A percentile compares a stretch with the other conserved stretches of the same genome.
phyloP scores from a whole-genome alignment of 2,113 vertebrate species.

The Cynopterus brachyotis region DNA sequence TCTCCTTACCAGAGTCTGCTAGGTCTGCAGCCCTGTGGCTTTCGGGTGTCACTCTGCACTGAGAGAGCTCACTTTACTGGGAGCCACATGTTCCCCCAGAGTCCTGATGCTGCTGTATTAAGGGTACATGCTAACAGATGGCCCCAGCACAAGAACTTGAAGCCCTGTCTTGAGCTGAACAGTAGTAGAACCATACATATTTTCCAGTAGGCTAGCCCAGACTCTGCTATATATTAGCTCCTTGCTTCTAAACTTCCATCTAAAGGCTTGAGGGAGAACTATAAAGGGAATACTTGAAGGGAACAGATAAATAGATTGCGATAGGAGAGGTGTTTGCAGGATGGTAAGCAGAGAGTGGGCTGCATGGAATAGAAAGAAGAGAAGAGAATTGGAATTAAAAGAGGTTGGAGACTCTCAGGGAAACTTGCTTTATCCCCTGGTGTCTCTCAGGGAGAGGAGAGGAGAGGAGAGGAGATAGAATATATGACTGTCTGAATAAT shows the following conservation, averaged over 20 bases:
- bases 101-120: conserved; percentile 85
- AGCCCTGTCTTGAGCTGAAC: conserved; percentile 86
- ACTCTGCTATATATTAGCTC: conserved; percentile 77
- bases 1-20: conserved; percentile 87
- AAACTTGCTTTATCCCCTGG: not conserved
- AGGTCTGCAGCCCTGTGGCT: conserved; percentile 82
- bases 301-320: not conserved
- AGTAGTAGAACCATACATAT: conserved; percentile 90
- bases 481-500: conserved; percentile 91
- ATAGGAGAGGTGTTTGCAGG: not conserved
- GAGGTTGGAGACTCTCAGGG: not conserved
- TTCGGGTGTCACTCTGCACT: not conserved
- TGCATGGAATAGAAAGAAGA: conserved; percentile 81
- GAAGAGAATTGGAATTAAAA: conserved; percentile 65
- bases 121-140: conserved; percentile 87
- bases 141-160: conserved; percentile 82
- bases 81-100: conserved; percentile 87
- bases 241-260: not conserved
- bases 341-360: not conserved
- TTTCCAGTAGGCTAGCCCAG: conserved; percentile 87
- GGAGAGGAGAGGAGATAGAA: conserved; percentile 80
- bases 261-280: not conserved
- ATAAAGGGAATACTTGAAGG: not conserved
- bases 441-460: conserved; percentile 63
- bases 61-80: conserved; percentile 56